Evolutionary conservation across 2,113 vertebrate species (phyloP).

Genomic region (Megaceryle torquata): DNA sequence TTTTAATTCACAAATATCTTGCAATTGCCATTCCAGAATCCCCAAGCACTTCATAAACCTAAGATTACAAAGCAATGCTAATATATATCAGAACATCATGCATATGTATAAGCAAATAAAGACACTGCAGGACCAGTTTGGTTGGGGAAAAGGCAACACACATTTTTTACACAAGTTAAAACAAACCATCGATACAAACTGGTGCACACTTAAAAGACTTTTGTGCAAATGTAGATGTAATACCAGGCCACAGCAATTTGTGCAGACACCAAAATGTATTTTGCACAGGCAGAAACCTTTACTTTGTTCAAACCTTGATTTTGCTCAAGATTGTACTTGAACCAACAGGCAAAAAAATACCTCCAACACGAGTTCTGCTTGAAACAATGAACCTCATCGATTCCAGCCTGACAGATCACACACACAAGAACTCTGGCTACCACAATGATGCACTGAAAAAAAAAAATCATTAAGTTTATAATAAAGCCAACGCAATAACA

Average conservation of each 20-base stretch:
- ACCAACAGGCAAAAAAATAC: neutral
- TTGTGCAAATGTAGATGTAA: neutral
- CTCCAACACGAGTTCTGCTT: neutral
- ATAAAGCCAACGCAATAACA: neutral
- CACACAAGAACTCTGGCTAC: neutral
- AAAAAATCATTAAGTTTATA: neutral
- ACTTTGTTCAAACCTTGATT: neutral
- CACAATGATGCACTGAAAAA: accelerated
- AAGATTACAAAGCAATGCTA: constrained; percentile 4
- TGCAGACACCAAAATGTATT: neutral
- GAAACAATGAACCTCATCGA: neutral
- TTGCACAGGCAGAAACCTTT: neutral
- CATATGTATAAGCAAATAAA: neutral
- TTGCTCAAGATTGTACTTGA: neutral
- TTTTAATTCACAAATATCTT: neutral
- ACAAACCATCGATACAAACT: neutral
- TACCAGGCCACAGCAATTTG: neutral
- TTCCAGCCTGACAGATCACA: neutral
- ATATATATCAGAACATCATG: neutral
- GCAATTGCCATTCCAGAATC: neutral
- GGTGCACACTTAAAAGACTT: neutral
- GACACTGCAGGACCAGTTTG: neutral
- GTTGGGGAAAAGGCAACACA: neutral
- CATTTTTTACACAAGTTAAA: neutral
- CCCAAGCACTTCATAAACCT: neutral